Evolutionary conservation across 2,888 invertebrate genomes (phyloP).

Genomic region (Ophonus ardosiacus): DNA sequence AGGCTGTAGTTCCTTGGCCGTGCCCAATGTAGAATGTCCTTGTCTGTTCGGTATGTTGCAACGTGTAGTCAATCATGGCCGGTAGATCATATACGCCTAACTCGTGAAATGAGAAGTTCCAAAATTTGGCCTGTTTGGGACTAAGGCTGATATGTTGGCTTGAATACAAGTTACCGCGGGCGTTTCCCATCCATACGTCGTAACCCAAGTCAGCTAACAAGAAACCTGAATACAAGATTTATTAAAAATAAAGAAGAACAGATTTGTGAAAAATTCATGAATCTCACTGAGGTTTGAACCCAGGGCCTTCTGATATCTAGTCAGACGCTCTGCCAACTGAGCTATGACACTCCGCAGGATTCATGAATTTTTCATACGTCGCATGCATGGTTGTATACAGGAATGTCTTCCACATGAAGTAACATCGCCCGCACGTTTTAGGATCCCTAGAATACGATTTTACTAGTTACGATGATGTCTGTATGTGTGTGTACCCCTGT

Average conservation of each 20-base stretch:
- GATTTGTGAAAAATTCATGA: too few species aligned
- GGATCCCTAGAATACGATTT: too few species aligned
- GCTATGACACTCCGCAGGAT: too few species aligned
- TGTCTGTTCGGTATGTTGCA: constrained; percentile 78
- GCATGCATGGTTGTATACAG: too few species aligned
- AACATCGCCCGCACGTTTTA: too few species aligned
- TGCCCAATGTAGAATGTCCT: constrained; percentile 88
- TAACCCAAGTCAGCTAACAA: constrained; percentile 30
- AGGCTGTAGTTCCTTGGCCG: constrained; percentile 86
- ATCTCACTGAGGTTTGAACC: too few species aligned
- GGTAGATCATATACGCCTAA: constrained; percentile 89
- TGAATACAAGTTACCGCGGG: constrained; percentile 7
- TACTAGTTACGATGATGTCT: too few species aligned
- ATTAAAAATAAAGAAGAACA: neutral
- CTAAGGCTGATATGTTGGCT: neutral
- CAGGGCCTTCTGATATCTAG: too few species aligned
- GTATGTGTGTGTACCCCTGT: too few species aligned
- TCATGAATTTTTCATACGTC: too few species aligned
- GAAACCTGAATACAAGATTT: constrained; percentile 47
- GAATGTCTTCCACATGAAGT: too few species aligned
- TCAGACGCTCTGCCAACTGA: too few species aligned
- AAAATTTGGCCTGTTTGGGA: neutral
- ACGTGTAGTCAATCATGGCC: constrained; percentile 86
- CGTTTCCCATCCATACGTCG: constrained; percentile 41
- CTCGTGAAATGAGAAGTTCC: constrained; percentile 85